A percentile compares a stretch with the other conserved stretches of the same genome.
Conservation (phyloP, 2,113 vertebrate genomes). For the Tor tambroides region DNA sequence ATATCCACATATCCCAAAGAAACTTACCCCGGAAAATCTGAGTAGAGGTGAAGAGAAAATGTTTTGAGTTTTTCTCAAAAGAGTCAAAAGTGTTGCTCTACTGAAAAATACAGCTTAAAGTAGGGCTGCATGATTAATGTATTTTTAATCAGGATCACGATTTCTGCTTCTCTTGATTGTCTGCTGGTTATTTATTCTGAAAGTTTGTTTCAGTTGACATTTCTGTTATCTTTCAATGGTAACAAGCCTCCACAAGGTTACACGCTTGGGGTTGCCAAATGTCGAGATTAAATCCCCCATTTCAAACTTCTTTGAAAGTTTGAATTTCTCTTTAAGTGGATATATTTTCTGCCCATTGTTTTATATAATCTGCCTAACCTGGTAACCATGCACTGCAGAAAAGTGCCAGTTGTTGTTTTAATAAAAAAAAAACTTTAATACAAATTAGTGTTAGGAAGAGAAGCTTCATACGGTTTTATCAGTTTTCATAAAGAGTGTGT, state of each 20-base stretch:
- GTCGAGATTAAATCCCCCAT: neutral
- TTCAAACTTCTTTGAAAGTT: no score
- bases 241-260: neutral
- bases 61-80: no score
- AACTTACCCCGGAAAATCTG: neutral
- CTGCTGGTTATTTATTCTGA: neutral
- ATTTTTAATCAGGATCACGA: neutral
- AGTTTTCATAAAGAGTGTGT: neutral
- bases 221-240: no score
- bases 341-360: neutral
- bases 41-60: neutral
- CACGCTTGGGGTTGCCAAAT: neutral
- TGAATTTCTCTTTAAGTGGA: neutral
- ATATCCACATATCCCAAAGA: neutral
- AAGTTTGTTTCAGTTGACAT: neutral
- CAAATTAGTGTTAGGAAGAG: no score
- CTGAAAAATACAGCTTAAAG: neutral
- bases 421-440: no score
- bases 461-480: no score
- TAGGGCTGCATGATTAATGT: neutral
- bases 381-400: no score
- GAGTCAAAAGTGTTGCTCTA: neutral
- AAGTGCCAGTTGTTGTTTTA: no score
- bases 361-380: neutral
- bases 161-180: neutral